phyloP scores from a whole-genome alignment of 2,113 vertebrate genomes.

The Muntiacus muntjak region DNA sequence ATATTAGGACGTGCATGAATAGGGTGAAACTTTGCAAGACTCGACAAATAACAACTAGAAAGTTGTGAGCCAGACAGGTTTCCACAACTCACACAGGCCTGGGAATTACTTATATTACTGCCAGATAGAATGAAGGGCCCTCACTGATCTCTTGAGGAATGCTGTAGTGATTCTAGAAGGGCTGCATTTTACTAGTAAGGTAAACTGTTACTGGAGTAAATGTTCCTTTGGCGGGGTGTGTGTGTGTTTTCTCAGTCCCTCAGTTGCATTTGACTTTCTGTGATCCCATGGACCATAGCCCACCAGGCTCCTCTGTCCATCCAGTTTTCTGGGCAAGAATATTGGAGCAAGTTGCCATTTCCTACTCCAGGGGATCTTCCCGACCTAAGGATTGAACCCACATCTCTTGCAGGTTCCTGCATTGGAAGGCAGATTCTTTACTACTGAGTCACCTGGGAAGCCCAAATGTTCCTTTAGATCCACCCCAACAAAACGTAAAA shows the following conservation, averaged over 20 bases:
- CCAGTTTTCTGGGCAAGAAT: background rate
- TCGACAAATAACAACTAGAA: background rate
- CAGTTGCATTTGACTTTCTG: background rate
- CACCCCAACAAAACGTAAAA: background rate
- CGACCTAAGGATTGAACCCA: background rate
- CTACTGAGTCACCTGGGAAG: background rate
- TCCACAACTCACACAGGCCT: background rate
- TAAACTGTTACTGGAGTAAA: background rate
- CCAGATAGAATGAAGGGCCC: background rate
- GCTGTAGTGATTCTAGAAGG: background rate
- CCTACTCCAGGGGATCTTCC: background rate
- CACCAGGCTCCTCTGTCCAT: background rate
- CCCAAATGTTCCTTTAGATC: background rate
- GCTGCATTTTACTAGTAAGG: background rate
- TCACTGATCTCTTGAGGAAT: background rate
- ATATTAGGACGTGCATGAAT: background rate
- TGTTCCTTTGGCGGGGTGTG: background rate
- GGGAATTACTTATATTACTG: background rate
- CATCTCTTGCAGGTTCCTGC: background rate
- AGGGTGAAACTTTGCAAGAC: background rate
- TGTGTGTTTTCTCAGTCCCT: background rate
- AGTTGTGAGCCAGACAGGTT: background rate
- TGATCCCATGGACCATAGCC: background rate
- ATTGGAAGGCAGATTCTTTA: background rate
- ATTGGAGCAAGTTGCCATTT: background rate